Conservation (phyloP, 2,797 vertebrate genomes). For the Smutsia gigantea region DNA sequence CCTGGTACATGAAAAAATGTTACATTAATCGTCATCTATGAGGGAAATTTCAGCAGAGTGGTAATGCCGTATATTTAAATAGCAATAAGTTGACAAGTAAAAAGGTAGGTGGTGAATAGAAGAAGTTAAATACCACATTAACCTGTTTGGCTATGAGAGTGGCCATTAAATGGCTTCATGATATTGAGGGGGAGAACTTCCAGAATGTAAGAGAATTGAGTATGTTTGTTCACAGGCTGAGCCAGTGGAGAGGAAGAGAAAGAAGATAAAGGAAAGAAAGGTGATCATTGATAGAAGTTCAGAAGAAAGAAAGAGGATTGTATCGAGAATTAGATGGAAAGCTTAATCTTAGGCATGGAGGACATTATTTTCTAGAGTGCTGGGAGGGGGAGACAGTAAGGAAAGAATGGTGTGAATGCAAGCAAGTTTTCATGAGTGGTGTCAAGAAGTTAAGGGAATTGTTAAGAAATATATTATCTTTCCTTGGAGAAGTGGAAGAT, state of each 20-base stretch:
- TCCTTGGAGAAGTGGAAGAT: background rate
- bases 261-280: background rate
- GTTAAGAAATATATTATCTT: background rate
- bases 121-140: background rate
- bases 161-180: background rate
- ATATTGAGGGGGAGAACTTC: background rate
- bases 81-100: background rate
- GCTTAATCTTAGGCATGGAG: background rate
- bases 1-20: background rate
- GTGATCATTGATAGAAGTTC: background rate
- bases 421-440: background rate
- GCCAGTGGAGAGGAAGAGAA: background rate
- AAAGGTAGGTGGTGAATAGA: background rate
- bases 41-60: background rate
- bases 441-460: background rate
- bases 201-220: background rate
- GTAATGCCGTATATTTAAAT: background rate
- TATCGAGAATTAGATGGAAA: background rate
- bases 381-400: background rate
- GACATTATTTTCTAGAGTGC: background rate
- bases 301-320: background rate
- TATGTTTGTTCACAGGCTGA: background rate
- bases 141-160: background rate
- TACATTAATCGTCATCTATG: background rate
- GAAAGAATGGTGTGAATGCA: background rate